Percentiles rank a stretch among this genome's conserved stretches.
These are phyloP conservation scores for Pseudoips prasinana DNA, from an alignment of 2,888 invertebrate species.

Conservation along the genomic window DNA sequence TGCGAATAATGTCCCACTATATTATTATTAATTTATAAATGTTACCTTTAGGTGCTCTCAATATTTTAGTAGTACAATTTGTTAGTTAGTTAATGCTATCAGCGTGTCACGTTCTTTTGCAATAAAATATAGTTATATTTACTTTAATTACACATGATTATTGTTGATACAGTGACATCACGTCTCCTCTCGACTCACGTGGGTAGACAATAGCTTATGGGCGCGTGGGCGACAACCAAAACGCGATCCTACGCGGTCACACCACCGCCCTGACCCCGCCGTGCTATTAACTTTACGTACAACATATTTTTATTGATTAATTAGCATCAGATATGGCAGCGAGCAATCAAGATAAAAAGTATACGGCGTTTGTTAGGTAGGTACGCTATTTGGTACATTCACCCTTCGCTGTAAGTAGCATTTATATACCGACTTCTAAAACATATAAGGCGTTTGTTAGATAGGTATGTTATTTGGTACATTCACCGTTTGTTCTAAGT, in stretches of 20 bases:
- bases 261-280: constrained; percentile 37
- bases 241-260: constrained; percentile 62
- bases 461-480: no score
- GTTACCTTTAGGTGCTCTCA: no score
- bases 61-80: no score
- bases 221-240: constrained; percentile 66
- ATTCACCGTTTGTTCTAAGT: no score
- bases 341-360: constrained; percentile 36
- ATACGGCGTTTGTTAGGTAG: constrained; percentile 1
- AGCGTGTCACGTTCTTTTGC: no score
- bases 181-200: constrained; percentile 53
- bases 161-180: constrained; percentile 59
- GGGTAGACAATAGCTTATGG: constrained; percentile 66
- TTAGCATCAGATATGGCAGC: constrained; percentile 43
- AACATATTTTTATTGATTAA: constrained; percentile 53
- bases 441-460: no score
- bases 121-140: no score
- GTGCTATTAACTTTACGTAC: constrained; percentile 34
- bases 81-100: no score
- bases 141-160: constrained; percentile 47
- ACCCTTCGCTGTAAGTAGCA: constrained; percentile 2
- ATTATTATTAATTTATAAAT: no score
- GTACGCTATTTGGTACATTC: constrained; percentile 4
- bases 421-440: no score
- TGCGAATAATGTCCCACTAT: no score